These are phyloP conservation scores for Dreissena polymorpha DNA, from an alignment of 1,140 invertebrate genomes.

Conservation along the genomic window DNA sequence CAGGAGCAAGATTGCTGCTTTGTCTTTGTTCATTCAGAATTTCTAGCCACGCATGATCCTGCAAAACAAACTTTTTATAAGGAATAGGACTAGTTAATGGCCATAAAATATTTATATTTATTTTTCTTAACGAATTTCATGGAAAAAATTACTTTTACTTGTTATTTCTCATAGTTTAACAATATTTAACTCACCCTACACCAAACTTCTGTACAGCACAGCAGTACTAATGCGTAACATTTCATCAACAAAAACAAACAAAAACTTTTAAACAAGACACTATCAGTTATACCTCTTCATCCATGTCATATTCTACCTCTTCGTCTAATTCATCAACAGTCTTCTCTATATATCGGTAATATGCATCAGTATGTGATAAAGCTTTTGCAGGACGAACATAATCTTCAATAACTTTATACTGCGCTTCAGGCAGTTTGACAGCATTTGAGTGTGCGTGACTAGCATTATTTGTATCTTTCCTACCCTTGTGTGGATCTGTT, in stretches of 20 bases:
- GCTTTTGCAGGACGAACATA: conserved; percentile 89
- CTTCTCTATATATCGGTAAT: conserved; percentile 95
- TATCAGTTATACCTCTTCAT: conserved; percentile 87
- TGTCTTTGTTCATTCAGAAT: conserved; percentile 89
- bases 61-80: conserved; percentile 44
- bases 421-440: conserved; percentile 88
- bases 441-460: conserved; percentile 64
- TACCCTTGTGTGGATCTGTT: conserved; percentile 68
- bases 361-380: conserved; percentile 88
- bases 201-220: no score
- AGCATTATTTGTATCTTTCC: conserved; percentile 68
- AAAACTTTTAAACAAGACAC: no score
- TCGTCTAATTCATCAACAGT: conserved; percentile 96
- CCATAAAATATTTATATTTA: conserved; percentile 18
- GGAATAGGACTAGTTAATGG: neutral
- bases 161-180: neutral
- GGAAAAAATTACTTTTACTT: neutral
- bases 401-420: conserved; percentile 88
- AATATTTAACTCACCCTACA: no score
- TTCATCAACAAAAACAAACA: no score
- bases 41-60: conserved; percentile 93
- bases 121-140: neutral
- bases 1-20: conserved; percentile 60
- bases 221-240: no score
- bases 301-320: conserved; percentile 97